phyloP scores from a whole-genome alignment of 2,797 vertebrate species.

The Sebastes iracundus region DNA sequence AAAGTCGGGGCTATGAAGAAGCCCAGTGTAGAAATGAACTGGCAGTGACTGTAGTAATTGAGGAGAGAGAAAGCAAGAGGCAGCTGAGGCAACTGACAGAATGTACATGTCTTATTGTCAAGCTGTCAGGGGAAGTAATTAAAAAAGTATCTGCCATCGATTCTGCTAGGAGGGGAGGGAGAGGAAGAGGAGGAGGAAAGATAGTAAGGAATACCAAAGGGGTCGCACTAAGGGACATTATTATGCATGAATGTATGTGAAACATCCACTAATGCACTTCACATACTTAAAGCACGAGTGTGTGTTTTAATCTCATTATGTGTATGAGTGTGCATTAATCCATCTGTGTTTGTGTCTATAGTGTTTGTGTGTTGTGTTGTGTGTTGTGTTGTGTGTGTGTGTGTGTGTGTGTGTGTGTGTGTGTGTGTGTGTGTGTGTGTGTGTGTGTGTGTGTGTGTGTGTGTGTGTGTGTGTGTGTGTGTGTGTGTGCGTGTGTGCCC shows the following conservation, averaged over 20 bases:
- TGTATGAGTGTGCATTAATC: background rate
- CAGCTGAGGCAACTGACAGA: constrained; percentile 17
- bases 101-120: constrained; percentile 39
- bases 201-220: background rate
- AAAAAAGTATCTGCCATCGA: constrained; percentile 47
- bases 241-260: background rate
- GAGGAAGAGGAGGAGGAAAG: background rate
- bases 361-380: background rate
- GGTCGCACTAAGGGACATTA: background rate
- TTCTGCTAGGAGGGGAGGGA: constrained; percentile 6
- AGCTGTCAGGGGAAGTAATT: constrained; percentile 48
- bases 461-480: background rate
- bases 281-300: background rate
- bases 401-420: background rate
- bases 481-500: background rate
- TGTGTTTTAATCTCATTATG: background rate
- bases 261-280: background rate
- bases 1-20: background rate
- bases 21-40: background rate
- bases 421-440: background rate
- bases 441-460: background rate
- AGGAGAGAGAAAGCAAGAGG: background rate
- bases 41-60: constrained; percentile 16
- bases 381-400: background rate
- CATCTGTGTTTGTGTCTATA: background rate